A percentile compares a stretch with the other conserved stretches of the same genome.
Conservation (phyloP, 2,113 vertebrate species). For the Aspiorhynchus laticeps region DNA sequence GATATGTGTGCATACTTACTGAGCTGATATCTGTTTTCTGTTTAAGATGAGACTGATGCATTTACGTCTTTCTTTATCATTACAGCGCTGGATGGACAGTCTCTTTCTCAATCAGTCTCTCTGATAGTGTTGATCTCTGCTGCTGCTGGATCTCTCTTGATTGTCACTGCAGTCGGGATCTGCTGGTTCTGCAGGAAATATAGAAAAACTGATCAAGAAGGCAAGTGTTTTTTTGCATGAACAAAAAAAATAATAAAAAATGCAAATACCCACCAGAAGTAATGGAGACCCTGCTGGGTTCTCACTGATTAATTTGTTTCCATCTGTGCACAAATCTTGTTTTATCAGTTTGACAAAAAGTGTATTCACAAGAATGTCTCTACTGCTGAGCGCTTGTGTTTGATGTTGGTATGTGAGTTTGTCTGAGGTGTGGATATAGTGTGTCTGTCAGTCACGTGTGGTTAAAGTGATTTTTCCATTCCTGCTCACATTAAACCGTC, state of each 20-base stretch:
- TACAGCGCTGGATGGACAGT: no score
- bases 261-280: no score
- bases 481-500: background rate
- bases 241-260: background rate
- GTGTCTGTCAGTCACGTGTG: background rate
- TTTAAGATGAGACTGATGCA: no score
- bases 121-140: no score
- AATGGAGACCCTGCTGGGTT: background rate
- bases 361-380: no score
- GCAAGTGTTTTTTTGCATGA: background rate
- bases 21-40: no score
- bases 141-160: no score
- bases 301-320: background rate
- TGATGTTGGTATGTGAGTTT: background rate
- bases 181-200: background rate
- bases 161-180: background rate
- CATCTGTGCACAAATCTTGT: background rate
- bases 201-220: background rate
- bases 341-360: background rate
- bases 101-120: no score
- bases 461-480: background rate
- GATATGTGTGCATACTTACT: no score
- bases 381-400: no score
- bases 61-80: no score
- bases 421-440: background rate